phyloP scores from a whole-genome alignment of 2,888 invertebrate species.

The Lypha dubia region DNA sequence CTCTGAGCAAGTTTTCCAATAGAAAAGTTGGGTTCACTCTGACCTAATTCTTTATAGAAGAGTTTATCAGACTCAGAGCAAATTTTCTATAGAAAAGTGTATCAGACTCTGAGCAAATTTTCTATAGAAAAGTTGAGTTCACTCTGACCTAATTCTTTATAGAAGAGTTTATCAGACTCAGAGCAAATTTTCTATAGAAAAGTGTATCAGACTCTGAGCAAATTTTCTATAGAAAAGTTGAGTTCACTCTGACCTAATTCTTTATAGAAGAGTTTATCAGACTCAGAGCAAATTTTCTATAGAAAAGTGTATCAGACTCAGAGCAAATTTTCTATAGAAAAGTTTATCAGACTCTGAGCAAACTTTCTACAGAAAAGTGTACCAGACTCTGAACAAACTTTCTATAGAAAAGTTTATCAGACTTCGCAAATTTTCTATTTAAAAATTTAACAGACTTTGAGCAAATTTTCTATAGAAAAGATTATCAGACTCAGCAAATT shows the following conservation, averaged over 20 bases:
- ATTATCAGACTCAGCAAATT: too few relatives aligned
- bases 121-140: neutral
- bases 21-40: neutral
- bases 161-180: neutral
- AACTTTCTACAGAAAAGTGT: too few relatives aligned
- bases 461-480: neutral
- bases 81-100: neutral
- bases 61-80: neutral
- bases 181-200: neutral
- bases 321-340: too few relatives aligned
- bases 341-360: too few relatives aligned
- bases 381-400: neutral
- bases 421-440: too few relatives aligned
- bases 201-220: neutral
- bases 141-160: neutral
- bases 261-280: neutral
- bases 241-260: neutral
- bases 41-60: neutral
- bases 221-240: neutral
- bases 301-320: too few relatives aligned
- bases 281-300: neutral
- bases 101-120: neutral
- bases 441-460: neutral
- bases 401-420: neutral
- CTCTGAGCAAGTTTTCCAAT: neutral